Base-by-base conservation (phyloP, 2,797 vertebrate species). In the Toxotes lorentzi region DNA sequence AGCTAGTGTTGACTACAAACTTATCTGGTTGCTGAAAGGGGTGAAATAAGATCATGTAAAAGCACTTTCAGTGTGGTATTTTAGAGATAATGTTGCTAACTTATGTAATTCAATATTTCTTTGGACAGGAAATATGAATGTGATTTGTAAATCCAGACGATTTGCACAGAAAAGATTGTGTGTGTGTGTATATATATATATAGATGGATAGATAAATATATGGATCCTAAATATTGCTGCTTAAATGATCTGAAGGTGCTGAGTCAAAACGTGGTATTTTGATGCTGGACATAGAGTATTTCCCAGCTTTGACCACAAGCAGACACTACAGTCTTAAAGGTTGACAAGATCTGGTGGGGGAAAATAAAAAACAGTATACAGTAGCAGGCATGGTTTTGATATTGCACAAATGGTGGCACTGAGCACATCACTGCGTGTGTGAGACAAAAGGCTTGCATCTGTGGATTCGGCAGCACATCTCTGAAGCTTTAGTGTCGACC, bases 401-500 rank as follows among this genome's bases (percentile, higher is more conserved):
- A 27, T n/a, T 34, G 40, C 7, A n/a, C 1, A 47, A 61, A 66
- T 1, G 27, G 7, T 45, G 23, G 3, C 24, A 19, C 23, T 54
- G 5, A 27, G 7, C 21, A 47, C 32, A 32, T 56, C 23, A 50
- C 6, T 58, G n/a, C 17, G 24, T 17, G 4, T 1, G 38, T 34
- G 32, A 48, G 6, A 76, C 27, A 67, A 66, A 41, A 32, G 23
- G 40, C 10, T 53, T 34, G 1, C 24, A n/a, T 47, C 0, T 12
- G 27, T 67, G 65, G n/a, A 62, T 54, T n/a, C 11, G 32, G 19
- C 41, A 27, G 14, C 12, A 30, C 7, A 3, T 10, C 5, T 4
- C 5, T 56, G 53, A n/a, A 3, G 45, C 45, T 73, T 91, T 86
- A 68, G 70, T 69, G 76, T 82, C 78, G 70, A 4, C 70, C 59